Percentiles rank a stretch among this genome's conserved stretches.
Conservation (phyloP, 2,888 invertebrate genomes). For the Andrena marginata region DNA sequence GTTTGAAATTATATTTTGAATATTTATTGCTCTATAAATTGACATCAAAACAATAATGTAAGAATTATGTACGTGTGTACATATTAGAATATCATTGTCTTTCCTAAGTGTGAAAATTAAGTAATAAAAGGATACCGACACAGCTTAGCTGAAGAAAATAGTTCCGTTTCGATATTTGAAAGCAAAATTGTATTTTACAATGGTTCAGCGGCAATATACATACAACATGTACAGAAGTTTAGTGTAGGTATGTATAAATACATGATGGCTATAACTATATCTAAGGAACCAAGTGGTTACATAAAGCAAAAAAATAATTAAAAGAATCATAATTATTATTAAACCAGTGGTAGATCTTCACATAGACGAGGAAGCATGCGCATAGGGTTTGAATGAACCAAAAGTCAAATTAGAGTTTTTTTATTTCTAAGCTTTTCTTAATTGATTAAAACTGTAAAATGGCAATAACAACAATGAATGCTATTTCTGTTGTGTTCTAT, state of each 20-base stretch:
- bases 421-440: background rate
- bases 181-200: constrained; percentile 46
- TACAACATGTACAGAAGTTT: constrained; percentile 22
- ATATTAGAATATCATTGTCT: too few relatives aligned
- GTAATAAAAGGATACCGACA: too few relatives aligned
- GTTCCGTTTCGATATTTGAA: background rate
- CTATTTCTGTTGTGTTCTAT: too few relatives aligned
- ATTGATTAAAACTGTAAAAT: background rate
- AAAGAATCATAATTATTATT: background rate
- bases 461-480: background rate
- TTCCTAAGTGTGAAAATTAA: too few relatives aligned
- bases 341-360: background rate
- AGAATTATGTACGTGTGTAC: too few relatives aligned
- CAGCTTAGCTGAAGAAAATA: background rate
- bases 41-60: too few relatives aligned
- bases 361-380: background rate
- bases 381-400: background rate
- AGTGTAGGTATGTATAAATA: constrained; percentile 19
- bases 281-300: background rate
- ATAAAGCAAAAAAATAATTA: background rate
- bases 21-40: too few relatives aligned
- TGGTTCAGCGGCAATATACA: constrained; percentile 32
- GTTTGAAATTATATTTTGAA: too few relatives aligned
- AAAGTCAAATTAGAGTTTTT: background rate
- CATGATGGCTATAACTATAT: constrained; percentile 25